A percentile compares a stretch with the other conserved stretches of the same genome.
phyloP scores from a whole-genome alignment of 2,797 vertebrate genomes.

The Choloepus didactylus region DNA sequence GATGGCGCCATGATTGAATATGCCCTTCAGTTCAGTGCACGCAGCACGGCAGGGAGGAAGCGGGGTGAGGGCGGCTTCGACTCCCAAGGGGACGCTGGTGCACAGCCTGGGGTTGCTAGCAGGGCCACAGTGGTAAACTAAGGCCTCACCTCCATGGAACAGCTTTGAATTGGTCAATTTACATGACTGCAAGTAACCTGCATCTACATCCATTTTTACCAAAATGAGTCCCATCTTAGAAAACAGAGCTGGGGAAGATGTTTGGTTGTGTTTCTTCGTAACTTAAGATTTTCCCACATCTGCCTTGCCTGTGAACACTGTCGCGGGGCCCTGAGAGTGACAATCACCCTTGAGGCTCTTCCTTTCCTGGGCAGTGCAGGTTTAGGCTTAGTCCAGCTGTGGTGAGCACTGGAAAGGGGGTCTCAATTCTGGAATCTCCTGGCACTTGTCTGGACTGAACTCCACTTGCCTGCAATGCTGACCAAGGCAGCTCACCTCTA shows the following conservation, averaged over 20 bases:
- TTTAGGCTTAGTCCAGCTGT: accelerated
- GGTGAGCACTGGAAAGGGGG: neutral
- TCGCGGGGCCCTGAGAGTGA: neutral
- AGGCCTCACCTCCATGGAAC: neutral
- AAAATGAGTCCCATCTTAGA: slow-evolving; percentile 6
- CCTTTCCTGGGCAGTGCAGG: neutral
- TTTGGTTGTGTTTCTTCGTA: neutral
- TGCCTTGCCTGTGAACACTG: neutral
- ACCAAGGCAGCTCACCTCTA: neutral
- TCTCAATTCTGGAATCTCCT: neutral
- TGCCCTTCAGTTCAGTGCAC: neutral
- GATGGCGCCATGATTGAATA: neutral
- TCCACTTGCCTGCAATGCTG: neutral
- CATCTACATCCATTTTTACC: neutral
- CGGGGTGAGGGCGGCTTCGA: neutral
- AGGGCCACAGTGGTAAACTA: neutral
- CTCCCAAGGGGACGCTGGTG: neutral
- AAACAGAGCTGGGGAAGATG: neutral
- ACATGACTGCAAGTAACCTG: neutral
- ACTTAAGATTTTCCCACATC: neutral
- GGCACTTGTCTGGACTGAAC: neutral
- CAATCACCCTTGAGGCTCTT: neutral
- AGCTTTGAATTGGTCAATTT: neutral
- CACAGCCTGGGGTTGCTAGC: neutral
- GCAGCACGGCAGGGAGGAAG: neutral